Evolutionary conservation across 2,888 invertebrate genomes (phyloP).

Genomic region (Sphaerophoria taeniata): DNA sequence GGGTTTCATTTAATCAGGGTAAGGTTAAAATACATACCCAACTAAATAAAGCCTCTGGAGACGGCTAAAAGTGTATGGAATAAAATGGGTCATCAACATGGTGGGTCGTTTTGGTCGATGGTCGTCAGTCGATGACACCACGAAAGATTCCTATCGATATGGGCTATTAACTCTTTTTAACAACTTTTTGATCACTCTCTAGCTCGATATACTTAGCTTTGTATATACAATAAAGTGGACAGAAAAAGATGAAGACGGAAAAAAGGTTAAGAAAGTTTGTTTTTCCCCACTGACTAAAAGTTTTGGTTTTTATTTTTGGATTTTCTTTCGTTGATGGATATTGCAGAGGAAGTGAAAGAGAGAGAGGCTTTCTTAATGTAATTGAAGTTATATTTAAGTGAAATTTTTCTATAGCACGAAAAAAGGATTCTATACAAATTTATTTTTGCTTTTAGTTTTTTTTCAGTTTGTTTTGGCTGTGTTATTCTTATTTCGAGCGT

Average conservation of each 20-base stretch:
- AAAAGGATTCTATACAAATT: background rate
- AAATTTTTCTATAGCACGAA: background rate
- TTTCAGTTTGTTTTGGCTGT: background rate
- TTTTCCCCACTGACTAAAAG: background rate
- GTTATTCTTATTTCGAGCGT: too few species aligned
- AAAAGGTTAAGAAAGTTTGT: conserved; percentile 10
- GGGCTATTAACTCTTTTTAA: conserved; percentile 31
- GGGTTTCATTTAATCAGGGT: conserved; percentile 13
- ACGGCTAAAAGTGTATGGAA: too few species aligned
- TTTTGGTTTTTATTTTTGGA: background rate
- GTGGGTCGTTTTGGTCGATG: too few species aligned
- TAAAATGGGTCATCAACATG: conserved; percentile 21
- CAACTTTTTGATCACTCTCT: conserved; percentile 8
- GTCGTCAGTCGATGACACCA: conserved; percentile 8
- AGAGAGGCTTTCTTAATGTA: conserved; percentile 9
- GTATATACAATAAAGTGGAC: background rate
- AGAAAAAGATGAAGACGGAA: conserved; percentile 2
- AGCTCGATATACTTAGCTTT: too few species aligned
- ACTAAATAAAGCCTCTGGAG: too few species aligned
- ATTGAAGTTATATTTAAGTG: conserved; percentile 12
- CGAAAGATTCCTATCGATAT: conserved; percentile 20
- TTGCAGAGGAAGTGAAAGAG: too few species aligned
- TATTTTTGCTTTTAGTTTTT: background rate
- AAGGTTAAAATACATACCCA: conserved; percentile 9
- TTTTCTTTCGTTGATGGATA: background rate